Evolutionary conservation across 1,140 invertebrate genomes (phyloP).

Genomic region (Aphelinus atriplicis): DNA sequence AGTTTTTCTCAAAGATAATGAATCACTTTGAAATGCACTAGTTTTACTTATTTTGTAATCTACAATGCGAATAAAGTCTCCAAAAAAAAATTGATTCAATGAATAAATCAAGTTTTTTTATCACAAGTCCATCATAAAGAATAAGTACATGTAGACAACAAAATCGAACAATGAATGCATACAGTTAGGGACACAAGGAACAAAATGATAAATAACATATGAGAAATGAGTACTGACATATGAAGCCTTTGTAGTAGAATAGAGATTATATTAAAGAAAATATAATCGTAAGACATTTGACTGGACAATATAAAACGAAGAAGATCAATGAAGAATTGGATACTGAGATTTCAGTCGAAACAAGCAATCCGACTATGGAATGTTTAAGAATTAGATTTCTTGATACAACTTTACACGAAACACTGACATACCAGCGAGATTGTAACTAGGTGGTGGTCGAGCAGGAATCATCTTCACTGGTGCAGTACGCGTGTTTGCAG

Average conservation of each 20-base stretch:
- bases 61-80: not conserved
- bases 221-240: slow-evolving; percentile 4
- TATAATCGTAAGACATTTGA: slow-evolving; percentile 13
- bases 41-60: not conserved
- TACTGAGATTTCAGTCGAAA: not conserved
- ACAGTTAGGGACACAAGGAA: not conserved
- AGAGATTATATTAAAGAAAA: not conserved
- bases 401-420: not conserved
- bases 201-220: not conserved
- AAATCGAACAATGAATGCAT: not conserved
- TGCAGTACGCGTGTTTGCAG: slow-evolving; percentile 59
- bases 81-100: not conserved
- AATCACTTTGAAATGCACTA: not conserved
- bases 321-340: not conserved
- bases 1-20: not conserved
- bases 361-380: slow-evolving; percentile 6
- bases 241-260: not conserved
- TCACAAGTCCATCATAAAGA: not conserved
- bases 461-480: slow-evolving; percentile 64
- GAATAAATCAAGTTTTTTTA: not conserved
- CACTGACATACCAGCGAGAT: slow-evolving; percentile 59
- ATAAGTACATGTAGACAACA: not conserved
- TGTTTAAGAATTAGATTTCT: too few relatives aligned
- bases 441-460: slow-evolving; percentile 63
- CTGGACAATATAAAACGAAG: slow-evolving; percentile 2